These are phyloP conservation scores for Gastracanthus pulcherrimus DNA, from an alignment of 2,888 invertebrate genomes.

Conservation along the genomic window DNA sequence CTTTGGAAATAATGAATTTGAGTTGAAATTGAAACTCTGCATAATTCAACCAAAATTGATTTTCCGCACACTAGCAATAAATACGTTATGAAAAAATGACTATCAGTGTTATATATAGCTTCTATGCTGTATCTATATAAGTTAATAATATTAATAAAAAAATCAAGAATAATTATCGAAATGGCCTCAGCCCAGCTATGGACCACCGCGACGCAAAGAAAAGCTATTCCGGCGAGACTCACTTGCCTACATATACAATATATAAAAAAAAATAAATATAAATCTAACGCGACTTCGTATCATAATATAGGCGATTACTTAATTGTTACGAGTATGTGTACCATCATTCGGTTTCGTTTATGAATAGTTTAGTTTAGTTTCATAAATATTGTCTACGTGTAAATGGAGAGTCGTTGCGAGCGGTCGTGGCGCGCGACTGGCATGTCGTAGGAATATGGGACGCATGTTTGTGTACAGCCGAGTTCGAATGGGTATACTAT, in stretches of 20 bases:
- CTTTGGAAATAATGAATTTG: too few species aligned
- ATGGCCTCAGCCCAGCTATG: constrained; percentile 4
- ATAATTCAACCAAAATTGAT: background rate
- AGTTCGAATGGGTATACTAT: background rate
- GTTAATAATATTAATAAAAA: constrained; percentile 28
- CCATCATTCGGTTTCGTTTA: constrained; percentile 58
- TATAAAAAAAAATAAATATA: constrained; percentile 30
- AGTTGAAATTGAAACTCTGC: background rate
- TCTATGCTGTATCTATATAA: constrained; percentile 37
- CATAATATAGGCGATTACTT: constrained; percentile 43
- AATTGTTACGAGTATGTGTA: constrained; percentile 59
- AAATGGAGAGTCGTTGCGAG: constrained; percentile 71
- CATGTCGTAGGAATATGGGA: constrained; percentile 76
- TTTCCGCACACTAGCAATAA: constrained; percentile 15
- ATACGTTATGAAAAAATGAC: constrained; percentile 47
- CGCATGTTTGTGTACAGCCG: constrained; percentile 61
- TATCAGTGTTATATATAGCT: constrained; percentile 20
- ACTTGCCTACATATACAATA: constrained; percentile 3
- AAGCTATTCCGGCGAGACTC: constrained; percentile 30
- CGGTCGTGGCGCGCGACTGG: constrained; percentile 73
- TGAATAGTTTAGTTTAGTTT: constrained; percentile 69
- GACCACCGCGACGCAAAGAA: constrained; percentile 1
- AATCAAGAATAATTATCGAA: constrained; percentile 45
- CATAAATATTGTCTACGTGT: constrained; percentile 76
- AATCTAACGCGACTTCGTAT: constrained; percentile 35